Conservation (phyloP, 2,888 invertebrate species). For the Diarsia brunnea region DNA sequence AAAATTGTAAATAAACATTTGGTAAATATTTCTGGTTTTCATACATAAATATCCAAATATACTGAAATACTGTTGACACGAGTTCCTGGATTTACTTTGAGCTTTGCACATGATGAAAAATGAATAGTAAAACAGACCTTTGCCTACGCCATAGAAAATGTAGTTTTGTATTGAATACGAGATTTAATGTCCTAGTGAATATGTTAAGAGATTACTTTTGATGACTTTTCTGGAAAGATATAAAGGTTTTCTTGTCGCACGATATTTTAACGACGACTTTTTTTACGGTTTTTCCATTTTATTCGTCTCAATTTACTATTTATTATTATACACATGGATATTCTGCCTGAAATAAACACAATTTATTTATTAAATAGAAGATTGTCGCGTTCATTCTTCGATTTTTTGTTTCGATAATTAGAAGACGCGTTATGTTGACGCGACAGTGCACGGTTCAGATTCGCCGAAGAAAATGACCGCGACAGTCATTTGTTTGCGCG, state of each 20-base stretch:
- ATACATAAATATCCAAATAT: conserved; percentile 6
- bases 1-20: background rate
- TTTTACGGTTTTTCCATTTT: too few relatives aligned
- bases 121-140: conserved; percentile 19
- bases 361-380: too few relatives aligned
- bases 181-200: background rate
- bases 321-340: too few relatives aligned
- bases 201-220: background rate
- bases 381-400: too few relatives aligned
- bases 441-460: too few relatives aligned
- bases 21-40: conserved; percentile 1
- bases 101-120: conserved; percentile 33
- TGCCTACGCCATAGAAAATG: conserved; percentile 17
- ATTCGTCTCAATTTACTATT: too few relatives aligned
- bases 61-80: conserved; percentile 18
- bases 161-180: conserved; percentile 23
- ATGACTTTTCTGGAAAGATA: background rate
- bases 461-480: too few relatives aligned
- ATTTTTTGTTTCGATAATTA: too few relatives aligned
- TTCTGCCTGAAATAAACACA: too few relatives aligned
- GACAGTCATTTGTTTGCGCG: background rate
- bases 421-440: too few relatives aligned
- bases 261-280: too few relatives aligned
- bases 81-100: conserved; percentile 31
- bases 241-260: too few relatives aligned